Percentiles rank a stretch among this genome's conserved stretches.
phyloP scores from a whole-genome alignment of 2,113 vertebrate species.

The Heloderma charlesbogerti region DNA sequence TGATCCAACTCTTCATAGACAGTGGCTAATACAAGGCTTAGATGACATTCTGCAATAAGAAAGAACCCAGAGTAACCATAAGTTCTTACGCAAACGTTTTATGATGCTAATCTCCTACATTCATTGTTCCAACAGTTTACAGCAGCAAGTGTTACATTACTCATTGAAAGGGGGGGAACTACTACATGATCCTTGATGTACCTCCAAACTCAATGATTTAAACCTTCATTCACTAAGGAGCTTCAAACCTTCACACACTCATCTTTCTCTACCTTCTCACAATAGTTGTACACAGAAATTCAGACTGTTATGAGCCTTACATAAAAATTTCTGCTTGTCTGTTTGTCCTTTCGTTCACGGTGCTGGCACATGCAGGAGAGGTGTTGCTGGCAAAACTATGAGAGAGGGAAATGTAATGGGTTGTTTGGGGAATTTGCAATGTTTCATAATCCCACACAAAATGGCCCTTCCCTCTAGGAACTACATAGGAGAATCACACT shows the following conservation, averaged over 20 bases:
- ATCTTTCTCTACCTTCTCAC: neutral
- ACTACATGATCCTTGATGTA: neutral
- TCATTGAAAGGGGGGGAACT: neutral
- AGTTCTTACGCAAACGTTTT: neutral
- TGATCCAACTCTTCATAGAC: neutral
- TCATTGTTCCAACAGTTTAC: neutral
- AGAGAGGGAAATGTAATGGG: neutral
- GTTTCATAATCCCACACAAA: neutral
- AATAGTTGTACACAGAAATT: conserved; percentile 2
- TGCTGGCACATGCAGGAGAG: neutral
- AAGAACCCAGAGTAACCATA: too few species aligned
- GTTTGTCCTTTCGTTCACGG: neutral
- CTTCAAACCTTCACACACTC: neutral
- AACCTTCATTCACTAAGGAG: neutral
- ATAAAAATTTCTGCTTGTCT: neutral
- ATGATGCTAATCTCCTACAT: neutral
- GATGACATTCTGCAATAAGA: neutral
- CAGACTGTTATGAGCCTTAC: neutral
- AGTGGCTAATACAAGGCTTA: neutral
- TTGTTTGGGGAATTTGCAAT: neutral
- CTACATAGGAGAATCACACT: neutral
- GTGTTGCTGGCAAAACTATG: neutral
- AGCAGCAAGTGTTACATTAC: neutral
- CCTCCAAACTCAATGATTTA: conserved; percentile 33
- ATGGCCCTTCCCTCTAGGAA: neutral